These are phyloP conservation scores for Pollenia griseotomentosa DNA, from an alignment of 2,888 invertebrate genomes.

Conservation along the genomic window DNA sequence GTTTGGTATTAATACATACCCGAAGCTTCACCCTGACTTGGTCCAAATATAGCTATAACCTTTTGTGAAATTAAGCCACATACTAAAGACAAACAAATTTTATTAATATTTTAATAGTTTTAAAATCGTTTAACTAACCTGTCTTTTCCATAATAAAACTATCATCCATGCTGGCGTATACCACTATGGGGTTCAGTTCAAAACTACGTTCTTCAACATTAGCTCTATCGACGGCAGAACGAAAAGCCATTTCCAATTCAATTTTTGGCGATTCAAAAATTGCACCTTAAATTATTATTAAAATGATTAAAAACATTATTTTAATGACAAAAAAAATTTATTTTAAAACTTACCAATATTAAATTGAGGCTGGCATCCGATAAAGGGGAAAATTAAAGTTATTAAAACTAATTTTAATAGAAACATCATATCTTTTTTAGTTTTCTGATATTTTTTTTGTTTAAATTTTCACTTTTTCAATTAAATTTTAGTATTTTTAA, in stretches of 20 bases:
- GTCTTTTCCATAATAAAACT: slow-evolving; percentile 83
- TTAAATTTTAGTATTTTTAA: slow-evolving; percentile 24
- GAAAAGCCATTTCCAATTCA: slow-evolving; percentile 87
- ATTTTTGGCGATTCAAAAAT: slow-evolving; percentile 86
- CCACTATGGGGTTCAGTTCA: slow-evolving; percentile 80
- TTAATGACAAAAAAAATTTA: neutral
- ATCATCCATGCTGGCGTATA: slow-evolving; percentile 81
- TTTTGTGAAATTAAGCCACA: slow-evolving; percentile 88
- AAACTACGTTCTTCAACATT: slow-evolving; percentile 83
- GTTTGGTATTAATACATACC: slow-evolving; percentile 79
- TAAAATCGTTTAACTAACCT: slow-evolving; percentile 76
- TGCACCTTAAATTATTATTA: slow-evolving; percentile 77
- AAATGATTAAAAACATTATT: too few relatives aligned
- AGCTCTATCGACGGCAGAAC: slow-evolving; percentile 85
- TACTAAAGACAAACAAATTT: slow-evolving; percentile 83
- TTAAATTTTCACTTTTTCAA: too few relatives aligned
- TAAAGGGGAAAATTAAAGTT: neutral
- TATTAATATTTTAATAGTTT: neutral
- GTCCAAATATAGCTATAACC: slow-evolving; percentile 91
- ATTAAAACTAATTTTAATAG: slow-evolving; percentile 33
- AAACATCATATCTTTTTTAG: slow-evolving; percentile 14
- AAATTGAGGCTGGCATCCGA: slow-evolving; percentile 60
- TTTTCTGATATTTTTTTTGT: neutral
- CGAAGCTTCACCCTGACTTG: slow-evolving; percentile 84
- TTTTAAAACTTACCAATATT: slow-evolving; percentile 70